phyloP scores from a whole-genome alignment of 1,140 invertebrate genomes.

The Heliconius melpomene region DNA sequence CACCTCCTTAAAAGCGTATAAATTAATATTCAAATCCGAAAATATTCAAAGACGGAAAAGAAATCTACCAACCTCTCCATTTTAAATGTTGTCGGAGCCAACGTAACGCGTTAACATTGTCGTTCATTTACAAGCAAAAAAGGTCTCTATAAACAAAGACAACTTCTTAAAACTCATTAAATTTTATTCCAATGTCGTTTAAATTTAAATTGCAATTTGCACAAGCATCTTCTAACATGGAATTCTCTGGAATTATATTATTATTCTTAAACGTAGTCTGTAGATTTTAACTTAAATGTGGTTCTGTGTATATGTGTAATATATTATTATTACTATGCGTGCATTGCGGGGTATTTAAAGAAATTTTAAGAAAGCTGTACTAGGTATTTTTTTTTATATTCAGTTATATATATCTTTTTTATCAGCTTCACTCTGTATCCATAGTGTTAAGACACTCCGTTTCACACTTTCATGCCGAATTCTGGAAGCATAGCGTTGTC shows the following conservation, averaged over 20 bases:
- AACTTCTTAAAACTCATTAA: slow-evolving; percentile 22
- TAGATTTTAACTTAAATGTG: not conserved
- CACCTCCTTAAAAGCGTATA: not conserved
- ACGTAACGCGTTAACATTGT: slow-evolving; percentile 20
- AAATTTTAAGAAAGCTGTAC: no score
- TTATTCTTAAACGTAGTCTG: slow-evolving; percentile 4
- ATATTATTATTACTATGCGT: not conserved
- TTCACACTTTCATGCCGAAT: no score
- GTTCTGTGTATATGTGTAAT: not conserved
- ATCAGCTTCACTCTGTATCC: no score
- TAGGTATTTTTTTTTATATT: no score
- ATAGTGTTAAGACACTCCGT: no score
- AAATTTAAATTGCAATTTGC: slow-evolving; percentile 24
- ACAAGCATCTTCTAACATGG: slow-evolving; percentile 3
- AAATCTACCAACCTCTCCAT: not conserved
- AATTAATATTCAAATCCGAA: not conserved
- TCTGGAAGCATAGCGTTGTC: no score
- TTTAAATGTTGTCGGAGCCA: slow-evolving; percentile 3
- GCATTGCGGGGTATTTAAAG: no score
- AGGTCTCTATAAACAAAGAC: slow-evolving; percentile 5
- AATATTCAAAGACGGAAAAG: not conserved
- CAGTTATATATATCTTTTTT: no score
- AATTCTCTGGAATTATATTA: not conserved
- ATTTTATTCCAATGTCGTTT: slow-evolving; percentile 24
- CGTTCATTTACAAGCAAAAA: slow-evolving; percentile 24